A percentile compares a stretch with the other conserved stretches of the same genome.
Conservation (phyloP, 2,113 vertebrate species). For the Cricetomys ansorgei region DNA sequence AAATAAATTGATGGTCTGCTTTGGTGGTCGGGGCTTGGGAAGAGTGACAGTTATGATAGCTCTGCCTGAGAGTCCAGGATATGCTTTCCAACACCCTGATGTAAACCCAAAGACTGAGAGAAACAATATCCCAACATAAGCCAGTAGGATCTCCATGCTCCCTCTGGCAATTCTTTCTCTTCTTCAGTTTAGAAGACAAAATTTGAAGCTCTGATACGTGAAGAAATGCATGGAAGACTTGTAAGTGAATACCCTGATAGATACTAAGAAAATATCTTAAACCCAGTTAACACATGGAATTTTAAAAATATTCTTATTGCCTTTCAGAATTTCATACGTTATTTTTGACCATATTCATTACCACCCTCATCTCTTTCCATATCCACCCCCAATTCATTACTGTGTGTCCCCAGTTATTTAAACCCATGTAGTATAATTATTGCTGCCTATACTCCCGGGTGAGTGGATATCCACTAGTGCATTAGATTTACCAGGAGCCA, state of each 20-base stretch:
- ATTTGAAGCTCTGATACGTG: background rate
- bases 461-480: background rate
- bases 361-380: background rate
- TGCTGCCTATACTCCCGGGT: background rate
- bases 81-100: slow-evolving; percentile 13
- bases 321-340: background rate
- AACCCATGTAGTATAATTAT: background rate
- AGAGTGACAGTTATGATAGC: slow-evolving; percentile 37
- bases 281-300: background rate
- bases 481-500: background rate
- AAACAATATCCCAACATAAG: background rate
- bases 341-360: background rate
- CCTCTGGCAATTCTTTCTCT: background rate
- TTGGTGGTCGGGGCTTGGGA: slow-evolving; percentile 49
- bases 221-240: background rate
- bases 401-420: background rate
- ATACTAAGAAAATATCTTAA: background rate
- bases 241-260: background rate
- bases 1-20: slow-evolving; percentile 74
- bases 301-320: background rate
- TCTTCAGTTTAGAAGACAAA: background rate
- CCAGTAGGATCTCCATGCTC: background rate
- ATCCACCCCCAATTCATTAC: background rate
- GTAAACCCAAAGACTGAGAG: background rate
- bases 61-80: slow-evolving; percentile 37